These are phyloP conservation scores for Stratiomys singularior DNA, from an alignment of 2,888 invertebrate genomes.

Conservation along the genomic window DNA sequence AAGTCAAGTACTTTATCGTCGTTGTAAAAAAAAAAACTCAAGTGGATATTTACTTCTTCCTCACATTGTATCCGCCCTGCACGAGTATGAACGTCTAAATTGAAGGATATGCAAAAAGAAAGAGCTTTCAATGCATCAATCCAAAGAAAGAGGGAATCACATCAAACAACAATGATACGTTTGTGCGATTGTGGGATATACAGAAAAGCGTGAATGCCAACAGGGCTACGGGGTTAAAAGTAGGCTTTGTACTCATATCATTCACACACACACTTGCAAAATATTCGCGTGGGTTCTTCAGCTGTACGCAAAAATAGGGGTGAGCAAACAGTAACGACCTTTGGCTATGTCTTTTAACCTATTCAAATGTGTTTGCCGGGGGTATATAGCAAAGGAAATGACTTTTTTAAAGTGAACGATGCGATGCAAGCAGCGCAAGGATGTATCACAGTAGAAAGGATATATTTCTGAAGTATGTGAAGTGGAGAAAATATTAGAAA, in stretches of 20 bases:
- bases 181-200: constrained; percentile 35
- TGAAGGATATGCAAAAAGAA: constrained; percentile 10
- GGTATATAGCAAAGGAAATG: constrained; percentile 45
- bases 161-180: constrained; percentile 47
- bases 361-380: constrained; percentile 15
- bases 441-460: constrained; percentile 34
- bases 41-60: background rate
- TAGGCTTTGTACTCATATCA: constrained; percentile 37
- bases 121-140: constrained; percentile 13
- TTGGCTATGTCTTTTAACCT: constrained; percentile 45
- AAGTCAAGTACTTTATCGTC: too few species aligned
- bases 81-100: background rate
- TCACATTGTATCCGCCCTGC: background rate
- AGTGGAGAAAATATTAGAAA: background rate
- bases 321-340: constrained; percentile 48
- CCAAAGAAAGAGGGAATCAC: constrained; percentile 35
- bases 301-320: background rate
- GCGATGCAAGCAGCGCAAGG: background rate
- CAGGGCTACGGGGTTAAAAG: constrained; percentile 48
- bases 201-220: constrained; percentile 39
- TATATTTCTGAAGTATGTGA: constrained; percentile 36
- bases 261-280: background rate
- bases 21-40: background rate
- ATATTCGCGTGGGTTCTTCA: background rate
- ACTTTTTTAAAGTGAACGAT: constrained; percentile 47